Conservation (phyloP, 2,113 vertebrate species). For the Spheniscus mendiculus region DNA sequence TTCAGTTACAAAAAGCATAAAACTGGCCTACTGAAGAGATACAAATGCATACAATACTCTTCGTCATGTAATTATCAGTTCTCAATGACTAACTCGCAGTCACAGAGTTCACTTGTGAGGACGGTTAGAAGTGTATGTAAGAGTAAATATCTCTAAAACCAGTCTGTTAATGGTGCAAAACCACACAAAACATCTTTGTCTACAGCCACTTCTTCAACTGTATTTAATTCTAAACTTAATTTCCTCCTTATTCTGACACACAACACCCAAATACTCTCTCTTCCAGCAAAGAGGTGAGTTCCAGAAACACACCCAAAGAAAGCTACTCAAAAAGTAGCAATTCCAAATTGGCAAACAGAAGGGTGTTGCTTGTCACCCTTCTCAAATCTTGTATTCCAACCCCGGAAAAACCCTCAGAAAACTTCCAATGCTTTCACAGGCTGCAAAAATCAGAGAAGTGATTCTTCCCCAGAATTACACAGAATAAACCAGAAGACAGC, state of each 20-base stretch:
- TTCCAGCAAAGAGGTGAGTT: background rate
- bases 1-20: background rate
- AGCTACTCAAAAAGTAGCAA: background rate
- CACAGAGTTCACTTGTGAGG: background rate
- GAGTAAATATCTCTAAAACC: background rate
- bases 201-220: background rate
- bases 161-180: background rate
- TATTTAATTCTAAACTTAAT: background rate
- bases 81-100: background rate
- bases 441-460: background rate
- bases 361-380: background rate
- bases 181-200: accelerated
- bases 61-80: background rate
- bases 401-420: background rate
- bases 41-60: background rate
- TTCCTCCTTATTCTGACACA: background rate
- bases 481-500: background rate
- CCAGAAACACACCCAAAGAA: background rate
- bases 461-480: background rate
- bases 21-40: background rate
- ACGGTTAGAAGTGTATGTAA: accelerated
- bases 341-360: background rate
- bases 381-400: background rate
- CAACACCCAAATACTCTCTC: background rate
- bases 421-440: background rate